Evolutionary conservation across 30 jellyfish, hydroid and myxozoan species (phyloP).

Genomic region (Turritopsis rubra): DNA sequence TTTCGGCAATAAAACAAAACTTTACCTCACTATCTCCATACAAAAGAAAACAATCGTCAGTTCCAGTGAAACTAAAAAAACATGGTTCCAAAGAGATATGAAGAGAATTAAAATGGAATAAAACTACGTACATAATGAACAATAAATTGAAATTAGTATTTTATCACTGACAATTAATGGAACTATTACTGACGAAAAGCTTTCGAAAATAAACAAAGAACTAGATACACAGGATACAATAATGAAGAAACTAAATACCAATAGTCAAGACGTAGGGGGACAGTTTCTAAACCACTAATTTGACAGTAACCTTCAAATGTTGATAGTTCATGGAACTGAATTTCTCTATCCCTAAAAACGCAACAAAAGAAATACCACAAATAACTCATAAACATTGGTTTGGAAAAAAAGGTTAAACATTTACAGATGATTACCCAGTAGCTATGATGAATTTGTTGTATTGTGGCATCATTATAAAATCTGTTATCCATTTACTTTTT

Average conservation of each 20-base stretch:
- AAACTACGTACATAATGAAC: not conserved
- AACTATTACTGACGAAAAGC: not conserved
- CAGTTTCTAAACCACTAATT: constrained; percentile 75
- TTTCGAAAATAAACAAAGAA: not conserved
- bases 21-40: constrained; percentile 85
- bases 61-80: constrained; percentile 46
- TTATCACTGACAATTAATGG: too few relatives aligned
- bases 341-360: constrained; percentile 66
- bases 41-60: constrained; percentile 71
- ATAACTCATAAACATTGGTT: not conserved
- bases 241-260: constrained; percentile 34
- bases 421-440: too few relatives aligned
- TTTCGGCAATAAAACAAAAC: not conserved
- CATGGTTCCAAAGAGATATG: not conserved
- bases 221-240: not conserved
- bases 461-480: constrained; percentile 87
- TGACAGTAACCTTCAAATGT: constrained; percentile 90
- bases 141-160: too few relatives aligned
- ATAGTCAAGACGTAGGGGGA: constrained; percentile 68
- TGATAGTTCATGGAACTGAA: constrained; percentile 87
- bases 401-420: too few relatives aligned
- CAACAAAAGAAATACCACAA: not conserved
- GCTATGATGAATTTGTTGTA: constrained; percentile 81
- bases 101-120: not conserved
- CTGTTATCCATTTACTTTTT: constrained; percentile 85